Percentiles rank a stretch among this genome's conserved stretches.
These are phyloP conservation scores for Globodera rostochiensis DNA, from an alignment of 1,140 invertebrate species.

Conservation along the genomic window DNA sequence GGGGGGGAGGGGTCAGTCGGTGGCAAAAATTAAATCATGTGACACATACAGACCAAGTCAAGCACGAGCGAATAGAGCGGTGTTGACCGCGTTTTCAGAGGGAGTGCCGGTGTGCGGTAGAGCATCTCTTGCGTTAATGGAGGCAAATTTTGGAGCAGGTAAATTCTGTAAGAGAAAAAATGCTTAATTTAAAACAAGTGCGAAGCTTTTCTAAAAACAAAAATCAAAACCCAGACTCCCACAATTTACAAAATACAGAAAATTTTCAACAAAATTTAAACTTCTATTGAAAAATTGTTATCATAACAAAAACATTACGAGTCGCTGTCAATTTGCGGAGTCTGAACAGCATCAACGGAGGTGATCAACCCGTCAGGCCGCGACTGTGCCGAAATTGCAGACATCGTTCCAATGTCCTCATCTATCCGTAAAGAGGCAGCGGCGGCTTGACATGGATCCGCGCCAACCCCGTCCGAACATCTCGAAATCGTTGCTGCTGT, in stretches of 20 bases:
- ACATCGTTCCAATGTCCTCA: not conserved
- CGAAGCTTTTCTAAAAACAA: not conserved
- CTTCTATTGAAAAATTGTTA: not conserved
- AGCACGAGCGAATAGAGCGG: conserved; percentile 89
- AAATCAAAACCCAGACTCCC: not conserved
- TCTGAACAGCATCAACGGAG: not conserved
- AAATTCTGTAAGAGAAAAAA: conserved; percentile 46
- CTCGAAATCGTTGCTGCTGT: too few species aligned
- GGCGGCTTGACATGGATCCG: too few species aligned
- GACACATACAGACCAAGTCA: conserved; percentile 74
- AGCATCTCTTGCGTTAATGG: conserved; percentile 83
- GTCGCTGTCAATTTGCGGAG: not conserved
- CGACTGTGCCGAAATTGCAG: not conserved
- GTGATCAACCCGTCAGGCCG: not conserved
- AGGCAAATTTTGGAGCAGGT: conserved; percentile 81
- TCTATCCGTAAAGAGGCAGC: too few species aligned
- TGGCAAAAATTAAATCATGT: conserved; percentile 14
- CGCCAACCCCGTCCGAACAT: too few species aligned
- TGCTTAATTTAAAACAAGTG: not conserved
- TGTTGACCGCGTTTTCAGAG: conserved; percentile 86
- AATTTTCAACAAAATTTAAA: not conserved
- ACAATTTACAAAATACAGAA: not conserved
- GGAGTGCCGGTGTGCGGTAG: conserved; percentile 83
- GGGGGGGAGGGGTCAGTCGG: not conserved
- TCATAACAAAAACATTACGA: not conserved